A percentile compares a stretch with the other conserved stretches of the same genome.
Evolutionary conservation across 1,140 invertebrate species (phyloP).

Genomic region (Helicoverpa armigera): DNA sequence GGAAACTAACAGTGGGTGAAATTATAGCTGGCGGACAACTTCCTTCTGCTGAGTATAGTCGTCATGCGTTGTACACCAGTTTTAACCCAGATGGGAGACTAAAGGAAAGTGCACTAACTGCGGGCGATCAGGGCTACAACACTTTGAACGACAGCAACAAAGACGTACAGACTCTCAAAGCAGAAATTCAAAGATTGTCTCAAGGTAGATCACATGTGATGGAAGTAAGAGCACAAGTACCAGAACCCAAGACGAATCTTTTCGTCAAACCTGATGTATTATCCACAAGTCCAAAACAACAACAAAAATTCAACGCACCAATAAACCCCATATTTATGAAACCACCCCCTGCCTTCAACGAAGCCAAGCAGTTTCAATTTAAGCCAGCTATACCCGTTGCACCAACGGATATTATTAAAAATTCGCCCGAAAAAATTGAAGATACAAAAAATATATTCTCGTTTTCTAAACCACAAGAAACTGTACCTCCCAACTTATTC

Average conservation of each 20-base stretch:
- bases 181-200: slow-evolving; percentile 68
- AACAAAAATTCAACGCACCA: slow-evolving; percentile 48
- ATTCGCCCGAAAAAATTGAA: slow-evolving; percentile 71
- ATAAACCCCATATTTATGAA: slow-evolving; percentile 28
- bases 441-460: slow-evolving; percentile 70
- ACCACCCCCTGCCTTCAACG: slow-evolving; percentile 3
- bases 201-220: slow-evolving; percentile 65
- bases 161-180: slow-evolving; percentile 73
- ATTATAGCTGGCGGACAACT: slow-evolving; percentile 88
- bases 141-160: slow-evolving; percentile 80
- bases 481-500: slow-evolving; percentile 46
- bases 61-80: slow-evolving; percentile 89
- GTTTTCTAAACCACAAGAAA: slow-evolving; percentile 79
- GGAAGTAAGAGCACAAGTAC: slow-evolving; percentile 51
- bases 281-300: slow-evolving; percentile 53
- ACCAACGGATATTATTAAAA: slow-evolving; percentile 66
- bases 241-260: slow-evolving; percentile 60
- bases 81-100: slow-evolving; percentile 89
- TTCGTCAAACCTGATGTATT: slow-evolving; percentile 62
- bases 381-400: slow-evolving; percentile 74
- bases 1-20: slow-evolving; percentile 87
- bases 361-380: slow-evolving; percentile 68
- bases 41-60: slow-evolving; percentile 84
- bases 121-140: slow-evolving; percentile 86
- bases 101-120: slow-evolving; percentile 85